These are phyloP conservation scores for Baryphthengus martii DNA, from an alignment of 2,113 vertebrate genomes.

Conservation along the genomic window DNA sequence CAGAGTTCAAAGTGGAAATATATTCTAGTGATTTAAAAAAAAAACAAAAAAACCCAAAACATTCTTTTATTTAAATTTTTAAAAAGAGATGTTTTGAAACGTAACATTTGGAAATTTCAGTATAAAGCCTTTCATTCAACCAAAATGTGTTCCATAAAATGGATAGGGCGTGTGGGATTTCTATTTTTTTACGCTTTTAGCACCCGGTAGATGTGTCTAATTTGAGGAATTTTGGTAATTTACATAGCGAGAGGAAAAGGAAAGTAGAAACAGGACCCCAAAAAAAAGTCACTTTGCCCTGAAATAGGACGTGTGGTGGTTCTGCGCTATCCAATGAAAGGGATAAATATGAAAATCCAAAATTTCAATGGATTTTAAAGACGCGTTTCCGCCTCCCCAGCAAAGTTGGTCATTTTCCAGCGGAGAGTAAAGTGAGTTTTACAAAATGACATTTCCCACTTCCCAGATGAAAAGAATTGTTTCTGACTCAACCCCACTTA, in stretches of 20 bases:
- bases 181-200: not conserved
- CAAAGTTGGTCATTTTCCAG: not conserved
- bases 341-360: not conserved
- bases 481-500: constrained; percentile 36
- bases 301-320: not conserved
- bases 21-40: not conserved
- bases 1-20: not conserved
- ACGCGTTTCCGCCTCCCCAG: accelerated
- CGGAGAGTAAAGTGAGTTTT: not conserved
- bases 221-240: not conserved
- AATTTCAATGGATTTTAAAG: not conserved
- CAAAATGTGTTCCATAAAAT: not conserved
- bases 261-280: not conserved
- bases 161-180: not conserved
- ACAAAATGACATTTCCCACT: not conserved
- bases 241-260: accelerated
- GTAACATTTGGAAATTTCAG: not conserved
- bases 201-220: not conserved
- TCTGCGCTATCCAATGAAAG: not conserved
- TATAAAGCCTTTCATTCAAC: not conserved
- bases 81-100: not conserved
- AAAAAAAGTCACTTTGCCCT: not conserved
- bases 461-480: constrained; percentile 16
- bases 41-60: too few relatives aligned
- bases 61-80: not conserved